phyloP scores from a whole-genome alignment of 2,113 vertebrate species.

The Oncorhynchus masou region DNA sequence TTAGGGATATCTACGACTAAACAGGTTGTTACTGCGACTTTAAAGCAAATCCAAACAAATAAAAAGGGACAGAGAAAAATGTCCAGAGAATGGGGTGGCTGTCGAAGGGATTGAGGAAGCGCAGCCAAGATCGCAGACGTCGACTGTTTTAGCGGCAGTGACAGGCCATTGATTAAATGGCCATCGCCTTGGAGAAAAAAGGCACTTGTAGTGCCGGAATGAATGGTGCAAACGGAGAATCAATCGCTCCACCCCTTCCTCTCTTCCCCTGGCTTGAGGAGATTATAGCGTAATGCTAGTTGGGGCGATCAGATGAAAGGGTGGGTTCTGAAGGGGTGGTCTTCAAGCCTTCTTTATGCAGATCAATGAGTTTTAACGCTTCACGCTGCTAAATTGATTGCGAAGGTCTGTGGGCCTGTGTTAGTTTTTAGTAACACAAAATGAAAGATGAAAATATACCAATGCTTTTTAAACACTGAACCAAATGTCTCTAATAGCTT shows the following conservation, averaged over 20 bases:
- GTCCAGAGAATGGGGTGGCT: neutral
- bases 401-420: too few species aligned
- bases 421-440: too few species aligned
- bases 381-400: too few species aligned
- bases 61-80: neutral
- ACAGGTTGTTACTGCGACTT: neutral
- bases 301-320: neutral
- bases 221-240: slow-evolving; percentile 28
- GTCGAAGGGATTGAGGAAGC: neutral
- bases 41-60: neutral
- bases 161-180: slow-evolving; percentile 52
- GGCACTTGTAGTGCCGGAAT: slow-evolving; percentile 27
- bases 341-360: neutral
- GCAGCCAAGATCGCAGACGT: slow-evolving; percentile 26
- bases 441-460: too few species aligned
- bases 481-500: too few species aligned
- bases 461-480: too few species aligned
- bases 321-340: neutral
- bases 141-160: slow-evolving; percentile 34
- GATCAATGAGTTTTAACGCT: neutral
- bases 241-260: slow-evolving; percentile 13
- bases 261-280: slow-evolving; percentile 5
- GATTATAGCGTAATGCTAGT: slow-evolving; percentile 5
- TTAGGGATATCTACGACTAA: neutral
- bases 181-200: slow-evolving; percentile 15